A percentile compares a stretch with the other conserved stretches of the same genome.
These are phyloP conservation scores for Capromys pilorides DNA, from an alignment of 2,797 vertebrate genomes.

Conservation along the genomic window DNA sequence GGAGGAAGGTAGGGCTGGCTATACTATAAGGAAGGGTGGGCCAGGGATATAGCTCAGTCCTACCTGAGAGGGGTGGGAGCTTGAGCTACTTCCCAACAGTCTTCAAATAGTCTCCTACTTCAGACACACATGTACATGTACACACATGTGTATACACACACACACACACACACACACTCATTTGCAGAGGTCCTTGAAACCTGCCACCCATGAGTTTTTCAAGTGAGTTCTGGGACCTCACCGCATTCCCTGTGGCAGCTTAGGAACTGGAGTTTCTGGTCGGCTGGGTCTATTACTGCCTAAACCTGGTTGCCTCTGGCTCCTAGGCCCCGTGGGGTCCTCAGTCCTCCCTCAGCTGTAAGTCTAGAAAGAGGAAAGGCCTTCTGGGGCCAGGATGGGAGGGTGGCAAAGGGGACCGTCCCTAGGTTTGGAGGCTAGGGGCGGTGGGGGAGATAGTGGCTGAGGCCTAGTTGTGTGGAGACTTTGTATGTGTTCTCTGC, in stretches of 20 bases:
- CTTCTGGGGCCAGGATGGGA: not conserved
- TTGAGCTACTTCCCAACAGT: too few relatives aligned
- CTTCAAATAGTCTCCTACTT: not conserved
- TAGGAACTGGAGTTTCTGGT: not conserved
- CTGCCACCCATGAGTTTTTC: not conserved
- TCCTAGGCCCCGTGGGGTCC: not conserved
- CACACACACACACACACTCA: not conserved
- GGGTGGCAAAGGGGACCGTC: not conserved
- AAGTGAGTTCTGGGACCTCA: not conserved
- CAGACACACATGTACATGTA: not conserved
- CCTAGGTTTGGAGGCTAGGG: not conserved
- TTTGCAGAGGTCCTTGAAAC: not conserved
- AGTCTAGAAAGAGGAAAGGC: not conserved
- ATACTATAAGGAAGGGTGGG: too few relatives aligned
- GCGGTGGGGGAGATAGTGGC: not conserved
- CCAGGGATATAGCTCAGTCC: too few relatives aligned
- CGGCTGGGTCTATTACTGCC: not conserved
- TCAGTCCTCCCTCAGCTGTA: not conserved
- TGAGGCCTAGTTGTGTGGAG: not conserved
- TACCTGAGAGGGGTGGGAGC: not conserved
- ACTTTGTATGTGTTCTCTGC: not conserved
- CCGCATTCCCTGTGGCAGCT: not conserved
- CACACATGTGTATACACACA: too few relatives aligned
- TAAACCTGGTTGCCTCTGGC: not conserved
- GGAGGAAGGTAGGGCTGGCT: too few relatives aligned